Conservation (phyloP, 1,140 invertebrate species). For the Anastrepha ludens region DNA sequence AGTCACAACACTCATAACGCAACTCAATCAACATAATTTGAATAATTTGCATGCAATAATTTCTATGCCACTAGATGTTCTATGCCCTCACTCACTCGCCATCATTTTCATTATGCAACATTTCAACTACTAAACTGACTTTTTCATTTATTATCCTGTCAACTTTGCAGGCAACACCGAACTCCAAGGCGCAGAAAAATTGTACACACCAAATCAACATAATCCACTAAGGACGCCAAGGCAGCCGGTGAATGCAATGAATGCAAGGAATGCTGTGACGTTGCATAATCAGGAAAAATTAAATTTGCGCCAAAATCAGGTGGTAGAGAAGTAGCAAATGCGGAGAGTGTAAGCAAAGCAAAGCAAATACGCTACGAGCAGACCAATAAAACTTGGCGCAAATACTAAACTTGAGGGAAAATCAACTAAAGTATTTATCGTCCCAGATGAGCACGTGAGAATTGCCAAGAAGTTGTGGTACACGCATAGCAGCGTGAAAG, state of each 20-base stretch:
- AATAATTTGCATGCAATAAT: slow-evolving; percentile 50
- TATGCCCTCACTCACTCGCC: background rate
- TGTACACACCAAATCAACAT: slow-evolving; percentile 33
- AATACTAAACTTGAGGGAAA: slow-evolving; percentile 23
- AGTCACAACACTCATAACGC: slow-evolving; percentile 48
- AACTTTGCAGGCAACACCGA: slow-evolving; percentile 28
- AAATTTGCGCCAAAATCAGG: slow-evolving; percentile 8
- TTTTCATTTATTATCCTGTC: slow-evolving; percentile 55
- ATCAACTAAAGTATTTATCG: slow-evolving; percentile 47
- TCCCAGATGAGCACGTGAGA: slow-evolving; percentile 66
- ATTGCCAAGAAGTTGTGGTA: slow-evolving; percentile 69
- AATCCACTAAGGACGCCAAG: slow-evolving; percentile 42
- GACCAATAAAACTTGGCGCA: slow-evolving; percentile 15
- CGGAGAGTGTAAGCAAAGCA: background rate
- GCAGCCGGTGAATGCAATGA: background rate
- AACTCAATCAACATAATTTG: slow-evolving; percentile 51
- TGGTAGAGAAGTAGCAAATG: background rate
- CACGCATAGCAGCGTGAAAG: background rate
- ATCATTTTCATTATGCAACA: slow-evolving; percentile 31
- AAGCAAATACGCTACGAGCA: slow-evolving; percentile 36
- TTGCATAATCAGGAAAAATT: slow-evolving; percentile 54
- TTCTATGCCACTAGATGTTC: background rate
- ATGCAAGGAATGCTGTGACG: slow-evolving; percentile 52
- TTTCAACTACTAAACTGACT: slow-evolving; percentile 34
- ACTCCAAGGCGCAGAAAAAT: background rate